Base-by-base conservation (phyloP, 2,888 invertebrate species). In the Julus scandinavius region DNA sequence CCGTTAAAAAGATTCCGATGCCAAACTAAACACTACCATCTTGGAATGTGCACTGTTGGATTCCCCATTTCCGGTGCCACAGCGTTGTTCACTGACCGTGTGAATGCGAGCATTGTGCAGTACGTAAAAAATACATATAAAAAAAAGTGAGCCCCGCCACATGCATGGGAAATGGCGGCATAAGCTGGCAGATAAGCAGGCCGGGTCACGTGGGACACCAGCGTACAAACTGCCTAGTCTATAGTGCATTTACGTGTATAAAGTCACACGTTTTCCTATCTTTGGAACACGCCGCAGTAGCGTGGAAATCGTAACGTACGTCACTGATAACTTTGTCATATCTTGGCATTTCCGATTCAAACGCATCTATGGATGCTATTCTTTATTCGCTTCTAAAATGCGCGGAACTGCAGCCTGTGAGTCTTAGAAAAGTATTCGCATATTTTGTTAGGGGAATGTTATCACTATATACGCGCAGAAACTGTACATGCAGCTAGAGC, bases 291-390 rank as follows among this genome's bases (percentile, higher is more conserved):
- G 63, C 63, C n/a, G 63, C 63, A 63, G 63, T 20, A 63, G 63
- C 63, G 4, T 63, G 63, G 63, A 63, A 63, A 63, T 63, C 63
- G 63, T 4, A 63, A 63, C 63, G 63, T 63, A 63, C 63, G 63
- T 63, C 63, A 63, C 63, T 63, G 63, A 63, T 63, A 63, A 63
- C 63, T 63, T 20, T 63, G 63, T 63, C 63, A 63, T 63, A 63
- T 63, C 63, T 63, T 20, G 63, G 63, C 63, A 63, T 63, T 63
- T 63, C 63, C 63, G 63, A 63, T 63, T 63, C 63, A 63, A 63
- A 63, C 63, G 63, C 63, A 63, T 63, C 63, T 63, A 20, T 63
- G 63, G 63, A 63, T 20, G 63, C 63, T 63, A 20, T 63, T 63
- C 63, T 63, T 63, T 63, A 63, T 63, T 6, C 15, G 63, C 20